Conservation (phyloP, 2,797 vertebrate genomes). For the Stomatorhinus walkeri region DNA sequence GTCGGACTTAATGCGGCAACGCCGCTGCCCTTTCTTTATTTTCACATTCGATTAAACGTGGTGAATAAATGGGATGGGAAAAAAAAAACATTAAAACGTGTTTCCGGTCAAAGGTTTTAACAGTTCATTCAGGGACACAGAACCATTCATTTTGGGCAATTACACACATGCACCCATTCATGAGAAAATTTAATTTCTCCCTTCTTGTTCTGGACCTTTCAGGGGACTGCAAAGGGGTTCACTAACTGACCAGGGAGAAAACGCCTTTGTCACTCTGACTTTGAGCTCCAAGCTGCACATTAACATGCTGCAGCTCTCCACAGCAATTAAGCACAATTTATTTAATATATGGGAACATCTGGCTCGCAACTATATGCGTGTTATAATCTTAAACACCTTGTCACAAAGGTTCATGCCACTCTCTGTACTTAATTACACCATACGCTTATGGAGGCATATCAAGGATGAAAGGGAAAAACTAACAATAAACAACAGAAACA, state of each 20-base stretch:
- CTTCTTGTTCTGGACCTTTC: slow-evolving; percentile 4
- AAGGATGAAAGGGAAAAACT: slow-evolving; percentile 21
- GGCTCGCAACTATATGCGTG: slow-evolving; percentile 13
- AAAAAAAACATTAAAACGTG: slow-evolving; percentile 38
- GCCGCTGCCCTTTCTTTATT: slow-evolving; percentile 39
- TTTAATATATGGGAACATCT: slow-evolving; percentile 31
- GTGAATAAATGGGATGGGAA: slow-evolving; percentile 35
- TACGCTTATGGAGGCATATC: slow-evolving; percentile 15
- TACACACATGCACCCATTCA: slow-evolving; percentile 27
- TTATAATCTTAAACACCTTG: slow-evolving; percentile 36
- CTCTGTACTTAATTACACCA: slow-evolving; percentile 29
- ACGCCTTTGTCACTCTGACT: not conserved
- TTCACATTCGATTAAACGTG: slow-evolving; percentile 47
- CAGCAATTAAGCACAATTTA: slow-evolving; percentile 25
- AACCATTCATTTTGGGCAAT: slow-evolving; percentile 31
- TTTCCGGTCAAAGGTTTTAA: slow-evolving; percentile 43
- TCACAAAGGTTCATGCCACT: slow-evolving; percentile 28
- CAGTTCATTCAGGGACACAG: slow-evolving; percentile 29
- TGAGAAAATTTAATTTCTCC: slow-evolving; percentile 14
- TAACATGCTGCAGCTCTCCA: not conserved
- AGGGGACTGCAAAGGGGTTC: not conserved
- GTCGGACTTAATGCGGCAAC: slow-evolving; percentile 50
- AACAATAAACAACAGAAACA: slow-evolving; percentile 25
- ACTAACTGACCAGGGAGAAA: not conserved
- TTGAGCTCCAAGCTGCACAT: not conserved